Evolutionary conservation across 1,140 invertebrate genomes (phyloP).

Genomic region (Drosophila pseudoananassae): DNA sequence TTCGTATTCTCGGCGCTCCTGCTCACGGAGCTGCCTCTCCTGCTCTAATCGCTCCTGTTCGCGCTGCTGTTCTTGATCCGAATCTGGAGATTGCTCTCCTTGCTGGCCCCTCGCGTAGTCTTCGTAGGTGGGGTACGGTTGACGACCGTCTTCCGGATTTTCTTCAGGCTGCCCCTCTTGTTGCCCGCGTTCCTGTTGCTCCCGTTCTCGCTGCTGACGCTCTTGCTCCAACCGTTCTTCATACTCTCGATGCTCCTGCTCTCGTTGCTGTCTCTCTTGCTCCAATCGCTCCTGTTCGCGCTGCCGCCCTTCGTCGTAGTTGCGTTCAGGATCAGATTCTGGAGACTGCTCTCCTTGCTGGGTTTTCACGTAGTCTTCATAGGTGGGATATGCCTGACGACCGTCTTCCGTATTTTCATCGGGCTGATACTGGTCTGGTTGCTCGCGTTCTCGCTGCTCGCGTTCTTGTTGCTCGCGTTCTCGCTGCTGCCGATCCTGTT

Average conservation of each 20-base stretch:
- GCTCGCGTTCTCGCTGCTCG: background rate
- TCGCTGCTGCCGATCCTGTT: conserved; percentile 2
- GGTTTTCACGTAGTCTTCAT: background rate
- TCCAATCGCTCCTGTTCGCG: conserved; percentile 5
- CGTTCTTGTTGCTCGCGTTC: conserved; percentile 5
- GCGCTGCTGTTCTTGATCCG: conserved; percentile 2
- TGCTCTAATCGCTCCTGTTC: conserved; percentile 2
- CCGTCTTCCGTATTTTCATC: background rate
- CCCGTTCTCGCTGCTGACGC: background rate
- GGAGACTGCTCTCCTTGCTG: background rate
- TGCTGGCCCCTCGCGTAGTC: background rate
- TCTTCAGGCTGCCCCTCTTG: conserved; percentile 19
- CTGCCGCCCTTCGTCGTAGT: conserved; percentile 6
- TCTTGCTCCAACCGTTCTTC: conserved; percentile 22
- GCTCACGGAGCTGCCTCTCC: background rate
- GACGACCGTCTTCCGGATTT: background rate
- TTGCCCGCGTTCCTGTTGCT: conserved; percentile 8
- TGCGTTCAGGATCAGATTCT: background rate
- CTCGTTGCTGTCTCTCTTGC: background rate
- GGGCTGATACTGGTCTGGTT: conserved; percentile 1
- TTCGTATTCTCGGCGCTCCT: background rate
- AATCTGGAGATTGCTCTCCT: background rate
- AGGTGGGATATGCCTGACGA: conserved; percentile 2
- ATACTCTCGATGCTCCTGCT: background rate
- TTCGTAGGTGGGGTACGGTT: conserved; percentile 8